Evolutionary conservation across 2,113 vertebrate genomes (phyloP).

Genomic region (Anas platyrhynchos): DNA sequence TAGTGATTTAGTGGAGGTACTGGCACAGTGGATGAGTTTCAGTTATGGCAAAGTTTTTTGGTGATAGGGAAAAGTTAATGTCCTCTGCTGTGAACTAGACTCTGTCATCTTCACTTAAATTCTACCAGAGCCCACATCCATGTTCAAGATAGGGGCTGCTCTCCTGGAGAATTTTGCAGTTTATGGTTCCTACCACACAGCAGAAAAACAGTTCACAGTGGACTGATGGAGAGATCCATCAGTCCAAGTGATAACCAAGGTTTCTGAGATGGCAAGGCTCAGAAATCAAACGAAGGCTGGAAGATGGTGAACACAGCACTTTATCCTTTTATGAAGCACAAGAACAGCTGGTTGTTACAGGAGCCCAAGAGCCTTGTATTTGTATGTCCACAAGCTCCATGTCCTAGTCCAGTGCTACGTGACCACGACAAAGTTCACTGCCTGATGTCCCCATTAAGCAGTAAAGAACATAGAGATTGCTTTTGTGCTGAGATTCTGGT

Average conservation of each 20-base stretch:
- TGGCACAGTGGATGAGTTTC: background rate
- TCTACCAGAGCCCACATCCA: background rate
- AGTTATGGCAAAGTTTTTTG: background rate
- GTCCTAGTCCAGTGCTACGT: rapidly evolving
- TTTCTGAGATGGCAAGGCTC: background rate
- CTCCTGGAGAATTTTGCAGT: background rate
- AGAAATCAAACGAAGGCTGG: background rate
- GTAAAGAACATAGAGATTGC: background rate
- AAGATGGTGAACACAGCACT: background rate
- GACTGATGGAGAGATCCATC: background rate
- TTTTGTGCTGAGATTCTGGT: background rate
- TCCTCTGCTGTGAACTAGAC: background rate
- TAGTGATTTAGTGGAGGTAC: background rate
- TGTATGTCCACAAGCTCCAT: background rate
- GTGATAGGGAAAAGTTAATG: background rate
- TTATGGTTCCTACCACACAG: background rate
- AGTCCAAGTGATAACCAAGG: background rate
- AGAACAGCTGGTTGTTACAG: background rate
- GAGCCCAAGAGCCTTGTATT: background rate
- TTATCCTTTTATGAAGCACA: background rate
- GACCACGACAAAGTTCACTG: background rate
- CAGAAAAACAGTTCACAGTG: background rate
- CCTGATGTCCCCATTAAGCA: background rate
- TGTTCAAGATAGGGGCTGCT: rapidly evolving
- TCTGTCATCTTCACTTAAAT: background rate